Base-by-base conservation (phyloP, 2,113 vertebrate species). In the Entelurus aequoreus region DNA sequence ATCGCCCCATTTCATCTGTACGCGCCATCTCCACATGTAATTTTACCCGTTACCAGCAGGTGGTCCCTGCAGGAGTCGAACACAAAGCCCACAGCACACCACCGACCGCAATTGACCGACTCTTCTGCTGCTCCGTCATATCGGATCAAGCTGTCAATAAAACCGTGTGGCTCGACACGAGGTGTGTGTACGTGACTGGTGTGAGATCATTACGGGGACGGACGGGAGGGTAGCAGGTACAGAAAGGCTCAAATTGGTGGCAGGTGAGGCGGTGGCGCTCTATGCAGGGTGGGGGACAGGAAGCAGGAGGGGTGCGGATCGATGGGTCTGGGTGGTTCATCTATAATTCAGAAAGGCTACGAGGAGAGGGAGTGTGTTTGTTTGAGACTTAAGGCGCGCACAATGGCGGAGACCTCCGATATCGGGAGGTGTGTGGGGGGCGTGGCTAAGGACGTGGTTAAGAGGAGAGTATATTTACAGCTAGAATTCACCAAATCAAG, bases 331-430 rank as follows among this genome's bases (percentile, higher is more conserved):
- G 61, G 66, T 61, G 74, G 66, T 85, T 87, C 78, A 86, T 89
- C 82, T 86, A 87, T 88, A 88, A 87, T 89, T 83, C 79, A 87
- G 74, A 73, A 71, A 76, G 75, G 64, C 76, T 73, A 71, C 68
- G 48, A 63, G 69, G 72, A 57, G 38, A 44, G 48, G 54, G 76
- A 69, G 66, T 60, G 74, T 59, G 63, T 78, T 61, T 72, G 77
- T 77, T 79, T 68, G 66, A 70, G 69, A 68, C 64, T 78, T 60
- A 61, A n/a, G n/a, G n/a, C n/a, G n/a, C n/a, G n/a, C n/a, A n/a
- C n/a, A n/a, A n/a, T n/a, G n/a, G n/a, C n/a, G n/a, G n/a, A n/a
- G n/a, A n/a, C n/a, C n/a, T n/a, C n/a, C n/a, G n/a, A n/a, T n/a
- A n/a, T n/a, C n/a, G n/a, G n/a, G n/a, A n/a, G n/a, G n/a, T n/a